Base-by-base conservation (phyloP, 2,797 vertebrate genomes). In the Rhynchotus rufescens region DNA sequence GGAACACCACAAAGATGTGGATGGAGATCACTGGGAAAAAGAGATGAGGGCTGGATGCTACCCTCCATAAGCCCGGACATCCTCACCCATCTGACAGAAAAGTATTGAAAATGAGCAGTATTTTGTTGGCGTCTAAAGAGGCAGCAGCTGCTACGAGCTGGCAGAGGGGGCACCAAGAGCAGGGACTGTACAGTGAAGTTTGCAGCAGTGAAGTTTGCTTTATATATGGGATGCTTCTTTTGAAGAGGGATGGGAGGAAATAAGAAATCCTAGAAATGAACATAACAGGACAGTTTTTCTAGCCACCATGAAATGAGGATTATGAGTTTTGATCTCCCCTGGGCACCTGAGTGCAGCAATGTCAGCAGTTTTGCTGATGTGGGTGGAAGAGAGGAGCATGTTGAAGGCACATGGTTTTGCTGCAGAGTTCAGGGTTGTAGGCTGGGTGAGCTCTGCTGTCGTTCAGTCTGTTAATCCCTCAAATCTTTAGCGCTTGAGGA, bases 401-500 rank as follows among this genome's bases (percentile, higher is more conserved):
- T 75, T 75, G 89, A 60, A 94, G 92, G 92, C 75, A 92, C 88
- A 82, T 38, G 83, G 75, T 82, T 94, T 83, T 91, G 65, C 81
- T 86, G 69, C 83, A 65, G 78, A 92, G 75, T 80, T 83, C 68
- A 52, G 59, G 86, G 84, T 88, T 77, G 72, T 62, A 89, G 75
- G 64, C 68, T 93, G 79, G 89, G 82, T 92, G 91, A 93, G 87
- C 92, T 95, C 75, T 77, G 65, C 85, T 94, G 92, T 62, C 91
- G 80, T 65, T 95, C 92, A 94, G 2, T 51, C 59, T 47, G 12
- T 77, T 95, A 95, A 95, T 93, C 93, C 96, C 83, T 80, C 91
- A 95, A 95, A 96, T 95, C 94, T 94, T 88, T n/a, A 93, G 94
- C 3, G 20, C 86, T 88, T 59, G 78, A 95, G 93, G 93, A 96